Conservation (phyloP, 2,113 vertebrate species). For the Chionomys nivalis region DNA sequence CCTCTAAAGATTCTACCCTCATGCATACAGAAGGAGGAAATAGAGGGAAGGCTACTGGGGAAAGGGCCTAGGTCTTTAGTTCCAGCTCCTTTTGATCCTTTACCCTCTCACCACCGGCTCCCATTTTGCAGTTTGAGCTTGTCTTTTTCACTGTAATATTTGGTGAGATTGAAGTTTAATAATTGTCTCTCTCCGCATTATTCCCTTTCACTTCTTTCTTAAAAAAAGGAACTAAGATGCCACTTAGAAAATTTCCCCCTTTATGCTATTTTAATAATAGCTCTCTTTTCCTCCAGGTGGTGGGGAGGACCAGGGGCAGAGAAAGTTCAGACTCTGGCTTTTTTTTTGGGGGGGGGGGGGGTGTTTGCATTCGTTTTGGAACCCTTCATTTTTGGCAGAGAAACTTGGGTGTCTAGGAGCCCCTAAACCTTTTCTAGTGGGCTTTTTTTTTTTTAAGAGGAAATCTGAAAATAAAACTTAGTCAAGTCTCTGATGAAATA, state of each 20-base stretch:
- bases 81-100: background rate
- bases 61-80: slow-evolving; percentile 2
- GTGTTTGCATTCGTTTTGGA: slow-evolving; percentile 54
- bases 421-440: slow-evolving; percentile 36
- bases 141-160: slow-evolving; percentile 31
- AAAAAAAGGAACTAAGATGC: slow-evolving; percentile 63
- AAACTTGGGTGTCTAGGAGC: background rate
- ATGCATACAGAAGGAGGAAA: slow-evolving; percentile 62
- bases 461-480: slow-evolving; percentile 86
- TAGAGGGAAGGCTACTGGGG: background rate
- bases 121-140: slow-evolving; percentile 49
- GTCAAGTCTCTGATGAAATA: slow-evolving; percentile 85
- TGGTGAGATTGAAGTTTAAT: background rate
- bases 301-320: slow-evolving; percentile 8
- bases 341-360: slow-evolving; percentile 13
- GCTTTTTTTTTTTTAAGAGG: slow-evolving; percentile 75
- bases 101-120: slow-evolving; percentile 3
- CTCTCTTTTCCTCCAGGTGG: background rate
- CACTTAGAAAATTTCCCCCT: slow-evolving; percentile 37
- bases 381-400: slow-evolving; percentile 61
- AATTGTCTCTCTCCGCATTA: slow-evolving; percentile 49
- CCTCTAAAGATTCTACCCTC: background rate
- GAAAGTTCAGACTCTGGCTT: background rate
- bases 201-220: slow-evolving; percentile 70
- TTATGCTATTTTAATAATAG: slow-evolving; percentile 46